Conservation (phyloP, 2,113 vertebrate species). For the Oreotragus oreotragus region DNA sequence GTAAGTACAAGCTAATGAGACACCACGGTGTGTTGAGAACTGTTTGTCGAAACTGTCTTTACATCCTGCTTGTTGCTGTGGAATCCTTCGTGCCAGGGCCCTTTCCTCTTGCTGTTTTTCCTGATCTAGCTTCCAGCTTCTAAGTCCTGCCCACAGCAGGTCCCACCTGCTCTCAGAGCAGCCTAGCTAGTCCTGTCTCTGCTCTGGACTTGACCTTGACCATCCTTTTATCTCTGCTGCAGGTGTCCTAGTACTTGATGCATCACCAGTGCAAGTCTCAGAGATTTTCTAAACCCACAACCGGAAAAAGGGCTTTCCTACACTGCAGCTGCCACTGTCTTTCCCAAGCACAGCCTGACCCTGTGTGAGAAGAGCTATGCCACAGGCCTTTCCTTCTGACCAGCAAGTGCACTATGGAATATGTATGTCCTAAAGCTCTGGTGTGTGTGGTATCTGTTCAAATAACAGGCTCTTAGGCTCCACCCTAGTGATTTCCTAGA, state of each 20-base stretch:
- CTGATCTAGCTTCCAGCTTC: background rate
- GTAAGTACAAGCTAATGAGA: background rate
- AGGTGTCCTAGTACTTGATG: background rate
- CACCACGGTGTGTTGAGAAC: background rate
- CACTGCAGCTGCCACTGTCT: background rate
- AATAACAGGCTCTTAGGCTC: background rate
- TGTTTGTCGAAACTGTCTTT: background rate
- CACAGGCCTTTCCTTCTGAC: background rate
- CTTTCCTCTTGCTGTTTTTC: background rate
- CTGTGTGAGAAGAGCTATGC: background rate
- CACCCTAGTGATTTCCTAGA: background rate
- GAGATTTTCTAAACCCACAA: background rate
- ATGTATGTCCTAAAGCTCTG: background rate
- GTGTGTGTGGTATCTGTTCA: background rate
- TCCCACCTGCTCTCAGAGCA: background rate
- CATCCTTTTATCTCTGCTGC: background rate
- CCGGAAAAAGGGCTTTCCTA: background rate
- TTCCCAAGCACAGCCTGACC: background rate
- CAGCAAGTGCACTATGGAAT: background rate
- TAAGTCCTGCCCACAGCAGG: background rate
- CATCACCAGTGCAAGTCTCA: background rate
- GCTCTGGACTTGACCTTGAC: background rate
- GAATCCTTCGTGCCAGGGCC: background rate
- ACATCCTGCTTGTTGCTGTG: background rate
- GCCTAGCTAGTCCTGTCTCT: background rate